Conservation (phyloP, 2,113 vertebrate species). For the Phainopepla nitens region DNA sequence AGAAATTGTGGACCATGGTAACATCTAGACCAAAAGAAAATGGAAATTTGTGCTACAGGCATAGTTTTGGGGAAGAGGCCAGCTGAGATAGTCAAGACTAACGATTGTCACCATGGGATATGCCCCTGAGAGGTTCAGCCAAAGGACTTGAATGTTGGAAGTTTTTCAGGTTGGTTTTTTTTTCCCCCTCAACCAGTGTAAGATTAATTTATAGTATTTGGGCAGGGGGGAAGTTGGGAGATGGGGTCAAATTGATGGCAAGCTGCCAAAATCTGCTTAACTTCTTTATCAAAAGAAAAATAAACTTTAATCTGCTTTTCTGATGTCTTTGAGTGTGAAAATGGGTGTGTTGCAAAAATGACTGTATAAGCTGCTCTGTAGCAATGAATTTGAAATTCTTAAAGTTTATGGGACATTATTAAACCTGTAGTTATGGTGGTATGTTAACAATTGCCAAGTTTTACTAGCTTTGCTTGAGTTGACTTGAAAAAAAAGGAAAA, state of each 20-base stretch:
- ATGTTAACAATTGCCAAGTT: conserved; percentile 30
- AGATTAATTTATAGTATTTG: conserved; percentile 52
- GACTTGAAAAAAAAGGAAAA: neutral
- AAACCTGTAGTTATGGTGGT: conserved; percentile 4
- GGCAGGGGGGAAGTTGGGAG: neutral
- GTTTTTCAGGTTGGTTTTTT: neutral
- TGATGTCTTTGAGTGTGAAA: conserved; percentile 55
- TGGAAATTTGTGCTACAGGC: neutral
- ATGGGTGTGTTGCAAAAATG: neutral
- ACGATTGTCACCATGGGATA: conserved; percentile 19
- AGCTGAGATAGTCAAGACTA: neutral
- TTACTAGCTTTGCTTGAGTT: conserved; percentile 34
- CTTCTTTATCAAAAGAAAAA: conserved; percentile 58
- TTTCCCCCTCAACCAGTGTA: neutral
- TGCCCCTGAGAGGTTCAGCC: conserved; percentile 58
- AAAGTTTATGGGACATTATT: conserved; percentile 1
- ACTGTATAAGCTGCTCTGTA: neutral
- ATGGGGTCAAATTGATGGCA: conserved; percentile 36
- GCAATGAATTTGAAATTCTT: conserved; percentile 12
- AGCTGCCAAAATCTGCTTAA: conserved; percentile 36
- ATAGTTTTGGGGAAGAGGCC: neutral
- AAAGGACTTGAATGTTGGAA: conserved; percentile 50
- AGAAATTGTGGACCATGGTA: neutral
- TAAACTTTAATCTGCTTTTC: conserved; percentile 50
- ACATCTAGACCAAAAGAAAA: neutral